These are phyloP conservation scores for Nemopilema nomurai DNA, from an alignment of 30 jellyfish, hydroid and myxozoan species.

Conservation along the genomic window DNA sequence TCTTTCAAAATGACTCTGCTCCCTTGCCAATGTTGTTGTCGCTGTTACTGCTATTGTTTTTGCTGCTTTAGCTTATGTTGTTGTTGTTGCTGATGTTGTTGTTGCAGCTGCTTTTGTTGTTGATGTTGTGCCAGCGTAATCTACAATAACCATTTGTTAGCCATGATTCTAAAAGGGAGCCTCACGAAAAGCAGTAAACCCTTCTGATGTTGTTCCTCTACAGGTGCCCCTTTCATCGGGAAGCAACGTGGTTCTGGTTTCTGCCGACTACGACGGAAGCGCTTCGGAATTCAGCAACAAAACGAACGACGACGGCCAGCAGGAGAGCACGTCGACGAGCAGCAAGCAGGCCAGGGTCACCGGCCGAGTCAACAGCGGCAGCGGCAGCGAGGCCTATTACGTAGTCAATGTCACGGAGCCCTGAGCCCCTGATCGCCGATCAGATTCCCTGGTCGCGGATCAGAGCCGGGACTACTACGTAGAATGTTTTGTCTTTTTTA, in stretches of 20 bases:
- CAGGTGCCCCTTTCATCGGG: constrained; percentile 53
- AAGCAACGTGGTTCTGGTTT: constrained; percentile 22
- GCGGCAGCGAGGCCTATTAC: constrained; percentile 48
- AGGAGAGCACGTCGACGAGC: constrained; percentile 37
- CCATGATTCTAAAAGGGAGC: background rate
- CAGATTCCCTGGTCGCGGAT: too few relatives aligned
- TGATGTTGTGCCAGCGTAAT: background rate
- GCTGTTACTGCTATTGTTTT: too few relatives aligned
- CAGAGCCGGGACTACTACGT: too few relatives aligned
- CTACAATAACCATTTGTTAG: background rate
- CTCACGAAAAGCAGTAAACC: background rate
- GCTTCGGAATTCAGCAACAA: constrained; percentile 53
- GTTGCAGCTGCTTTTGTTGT: background rate
- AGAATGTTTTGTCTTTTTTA: background rate
- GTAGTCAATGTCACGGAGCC: constrained; percentile 38
- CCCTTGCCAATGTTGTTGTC: too few relatives aligned
- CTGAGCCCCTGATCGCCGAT: too few relatives aligned
- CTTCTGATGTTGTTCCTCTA: background rate
- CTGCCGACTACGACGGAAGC: constrained; percentile 35
- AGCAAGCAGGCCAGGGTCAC: constrained; percentile 19
- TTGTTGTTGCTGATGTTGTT: background rate
- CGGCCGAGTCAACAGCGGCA: constrained; percentile 46
- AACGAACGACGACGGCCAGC: constrained; percentile 39
- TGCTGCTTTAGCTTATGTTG: too few relatives aligned
- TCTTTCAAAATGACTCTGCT: too few relatives aligned